Evolutionary conservation across 2,113 vertebrate species (phyloP).

Genomic region (human): GRCh38 chr21:37636501-37637000

Average conservation of each 20-base stretch:
- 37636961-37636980: background rate
- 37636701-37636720: too few relatives aligned
- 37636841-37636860: background rate
- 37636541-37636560: background rate
- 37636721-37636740: background rate
- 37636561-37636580: background rate
- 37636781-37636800: background rate
- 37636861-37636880: background rate
- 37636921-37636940: background rate
- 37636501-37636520: background rate
- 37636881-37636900: background rate
- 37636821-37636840: background rate
- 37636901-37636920: background rate
- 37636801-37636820: background rate
- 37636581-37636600: too few relatives aligned
- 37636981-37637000: background rate
- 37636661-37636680: background rate
- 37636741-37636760: constrained; percentile 40
- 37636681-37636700: background rate
- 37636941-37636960: background rate
- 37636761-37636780: background rate
- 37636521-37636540: background rate
- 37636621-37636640: background rate
- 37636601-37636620: rapidly evolving
- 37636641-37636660: background rate